phyloP scores from a whole-genome alignment of 2,797 vertebrate species.

The Syngnathus acus region DNA sequence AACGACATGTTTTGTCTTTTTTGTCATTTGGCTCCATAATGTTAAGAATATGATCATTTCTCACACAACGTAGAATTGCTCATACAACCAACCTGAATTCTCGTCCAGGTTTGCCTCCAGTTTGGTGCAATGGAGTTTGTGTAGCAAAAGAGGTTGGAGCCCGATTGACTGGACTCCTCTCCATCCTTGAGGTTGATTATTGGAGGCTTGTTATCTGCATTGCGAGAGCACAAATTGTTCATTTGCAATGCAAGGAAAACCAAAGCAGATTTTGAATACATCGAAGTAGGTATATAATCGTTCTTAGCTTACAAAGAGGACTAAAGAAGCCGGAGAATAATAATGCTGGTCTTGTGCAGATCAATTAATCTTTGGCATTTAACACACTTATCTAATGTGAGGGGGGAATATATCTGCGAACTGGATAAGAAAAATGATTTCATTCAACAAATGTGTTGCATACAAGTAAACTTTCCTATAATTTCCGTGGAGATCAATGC shows the following conservation, averaged over 20 bases:
- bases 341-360: too few species aligned
- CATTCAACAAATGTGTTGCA: not conserved
- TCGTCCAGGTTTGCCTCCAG: constrained; percentile 89
- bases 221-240: constrained; percentile 5
- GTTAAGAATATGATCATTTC: not conserved
- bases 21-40: too few species aligned
- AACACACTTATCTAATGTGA: too few species aligned
- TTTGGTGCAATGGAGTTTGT: constrained; percentile 66
- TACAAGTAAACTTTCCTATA: too few species aligned
- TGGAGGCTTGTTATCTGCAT: constrained; percentile 32
- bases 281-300: too few species aligned
- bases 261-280: too few species aligned
- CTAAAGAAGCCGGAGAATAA: too few species aligned
- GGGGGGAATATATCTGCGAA: not conserved
- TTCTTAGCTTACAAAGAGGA: too few species aligned
- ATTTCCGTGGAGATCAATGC: not conserved
- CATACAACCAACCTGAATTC: constrained; percentile 72
- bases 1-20: too few species aligned
- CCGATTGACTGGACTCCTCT: constrained; percentile 5
- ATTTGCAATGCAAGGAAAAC: not conserved
- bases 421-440: not conserved
- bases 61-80: not conserved
- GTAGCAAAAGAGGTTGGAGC: constrained; percentile 77
- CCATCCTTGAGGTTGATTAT: constrained; percentile 59
- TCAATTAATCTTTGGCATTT: too few species aligned